Conservation (phyloP, 2,888 invertebrate species). For the Philereme transversata region DNA sequence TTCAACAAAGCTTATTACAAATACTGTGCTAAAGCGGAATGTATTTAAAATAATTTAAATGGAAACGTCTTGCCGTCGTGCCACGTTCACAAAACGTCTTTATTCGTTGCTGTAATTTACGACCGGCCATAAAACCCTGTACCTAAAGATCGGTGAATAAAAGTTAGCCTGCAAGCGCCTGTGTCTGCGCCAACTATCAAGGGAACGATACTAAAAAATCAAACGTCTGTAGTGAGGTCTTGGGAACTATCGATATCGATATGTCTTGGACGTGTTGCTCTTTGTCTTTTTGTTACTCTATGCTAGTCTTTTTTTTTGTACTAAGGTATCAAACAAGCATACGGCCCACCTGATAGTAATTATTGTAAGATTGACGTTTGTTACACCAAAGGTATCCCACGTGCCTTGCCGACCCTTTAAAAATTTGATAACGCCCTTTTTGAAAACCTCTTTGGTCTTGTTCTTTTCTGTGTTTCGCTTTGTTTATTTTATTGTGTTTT, state of each 20-base stretch:
- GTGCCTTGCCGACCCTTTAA: too few relatives aligned
- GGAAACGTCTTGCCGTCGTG: conserved; percentile 66
- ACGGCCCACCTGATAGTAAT: too few relatives aligned
- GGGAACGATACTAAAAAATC: conserved; percentile 62
- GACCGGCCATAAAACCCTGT: conserved; percentile 68
- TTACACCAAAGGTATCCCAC: too few relatives aligned
- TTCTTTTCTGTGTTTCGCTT: too few relatives aligned
- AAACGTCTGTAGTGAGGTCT: conserved; percentile 46
- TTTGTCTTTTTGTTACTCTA: too few relatives aligned
- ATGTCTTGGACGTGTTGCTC: conserved; percentile 4
- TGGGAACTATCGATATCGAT: conserved; percentile 46
- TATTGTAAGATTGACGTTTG: too few relatives aligned
- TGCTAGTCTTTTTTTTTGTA: too few relatives aligned
- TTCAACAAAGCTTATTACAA: conserved; percentile 70
- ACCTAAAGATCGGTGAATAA: conserved; percentile 75
- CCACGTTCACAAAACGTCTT: conserved; percentile 75
- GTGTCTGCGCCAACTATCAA: conserved; percentile 52
- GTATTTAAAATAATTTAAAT: conserved; percentile 78
- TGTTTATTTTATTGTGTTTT: too few relatives aligned
- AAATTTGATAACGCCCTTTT: too few relatives aligned
- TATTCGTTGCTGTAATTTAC: conserved; percentile 74
- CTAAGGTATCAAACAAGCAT: too few relatives aligned
- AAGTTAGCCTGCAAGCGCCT: conserved; percentile 64
- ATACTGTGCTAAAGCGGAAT: conserved; percentile 59
- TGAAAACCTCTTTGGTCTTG: too few relatives aligned